Conservation (phyloP, 2,797 vertebrate genomes). For the Malurus leucopterus region DNA sequence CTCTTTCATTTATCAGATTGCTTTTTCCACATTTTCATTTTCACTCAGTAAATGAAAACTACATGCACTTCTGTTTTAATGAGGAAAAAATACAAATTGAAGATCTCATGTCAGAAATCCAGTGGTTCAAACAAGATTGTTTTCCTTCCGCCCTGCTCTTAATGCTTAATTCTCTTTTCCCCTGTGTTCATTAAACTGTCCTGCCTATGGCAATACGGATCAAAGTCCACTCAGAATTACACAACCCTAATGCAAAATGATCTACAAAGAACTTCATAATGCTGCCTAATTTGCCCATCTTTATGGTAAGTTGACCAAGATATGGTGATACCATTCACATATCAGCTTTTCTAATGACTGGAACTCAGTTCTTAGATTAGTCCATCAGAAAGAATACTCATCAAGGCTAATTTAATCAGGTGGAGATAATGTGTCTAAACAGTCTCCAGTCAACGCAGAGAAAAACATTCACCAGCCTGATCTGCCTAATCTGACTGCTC, state of each 20-base stretch:
- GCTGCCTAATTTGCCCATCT: background rate
- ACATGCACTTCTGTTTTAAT: background rate
- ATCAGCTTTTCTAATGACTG: constrained; percentile 5
- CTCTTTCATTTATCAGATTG: background rate
- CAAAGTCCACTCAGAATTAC: background rate
- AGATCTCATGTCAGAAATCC: background rate
- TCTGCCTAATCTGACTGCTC: background rate
- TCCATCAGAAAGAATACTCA: constrained; percentile 7
- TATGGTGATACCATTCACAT: background rate
- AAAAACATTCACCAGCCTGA: background rate
- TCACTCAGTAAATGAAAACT: background rate
- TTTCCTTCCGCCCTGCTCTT: background rate
- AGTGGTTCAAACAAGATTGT: background rate
- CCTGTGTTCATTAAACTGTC: background rate
- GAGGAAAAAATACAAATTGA: background rate
- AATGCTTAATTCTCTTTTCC: background rate
- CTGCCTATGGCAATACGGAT: background rate
- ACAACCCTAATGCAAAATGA: background rate
- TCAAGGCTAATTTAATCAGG: background rate
- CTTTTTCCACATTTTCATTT: background rate
- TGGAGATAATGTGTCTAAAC: background rate
- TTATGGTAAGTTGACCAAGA: background rate
- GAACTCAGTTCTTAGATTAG: background rate
- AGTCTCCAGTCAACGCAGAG: background rate
- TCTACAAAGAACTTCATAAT: background rate